Conservation (phyloP, 2,888 invertebrate species). For the Mesoligia furuncula region DNA sequence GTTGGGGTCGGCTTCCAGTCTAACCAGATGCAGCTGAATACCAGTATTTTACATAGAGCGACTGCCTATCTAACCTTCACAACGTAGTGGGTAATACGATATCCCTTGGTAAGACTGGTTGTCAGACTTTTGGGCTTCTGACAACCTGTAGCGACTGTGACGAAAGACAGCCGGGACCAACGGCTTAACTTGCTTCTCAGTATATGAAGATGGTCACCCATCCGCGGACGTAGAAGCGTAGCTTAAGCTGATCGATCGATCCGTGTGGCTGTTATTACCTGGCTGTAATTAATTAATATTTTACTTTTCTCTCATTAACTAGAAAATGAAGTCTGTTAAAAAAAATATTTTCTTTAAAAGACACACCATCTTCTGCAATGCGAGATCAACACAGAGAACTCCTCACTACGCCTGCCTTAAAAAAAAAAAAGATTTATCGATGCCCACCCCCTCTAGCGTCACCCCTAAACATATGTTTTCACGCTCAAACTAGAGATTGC, state of each 20-base stretch:
- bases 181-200: not conserved
- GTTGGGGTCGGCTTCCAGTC: too few species aligned
- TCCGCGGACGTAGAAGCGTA: not conserved
- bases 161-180: not conserved
- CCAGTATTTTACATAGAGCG: too few species aligned
- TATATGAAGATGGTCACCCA: not conserved
- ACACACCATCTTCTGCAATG: not conserved
- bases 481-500: conserved; percentile 67
- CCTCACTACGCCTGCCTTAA: not conserved
- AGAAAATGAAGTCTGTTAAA: too few species aligned
- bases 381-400: not conserved
- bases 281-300: not conserved
- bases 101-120: not conserved
- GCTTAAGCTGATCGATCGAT: too few species aligned
- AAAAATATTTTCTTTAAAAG: not conserved
- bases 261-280: too few species aligned
- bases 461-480: conserved; percentile 72
- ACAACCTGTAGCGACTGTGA: not conserved
- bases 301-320: not conserved
- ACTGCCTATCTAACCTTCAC: too few species aligned
- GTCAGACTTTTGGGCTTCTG: too few species aligned
- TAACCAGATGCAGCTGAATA: too few species aligned
- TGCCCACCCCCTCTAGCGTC: conserved; percentile 51
- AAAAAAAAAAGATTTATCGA: conserved; percentile 47
- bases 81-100: too few species aligned